Conservation (phyloP, 2,888 invertebrate species). For the Podabrus alpinus region DNA sequence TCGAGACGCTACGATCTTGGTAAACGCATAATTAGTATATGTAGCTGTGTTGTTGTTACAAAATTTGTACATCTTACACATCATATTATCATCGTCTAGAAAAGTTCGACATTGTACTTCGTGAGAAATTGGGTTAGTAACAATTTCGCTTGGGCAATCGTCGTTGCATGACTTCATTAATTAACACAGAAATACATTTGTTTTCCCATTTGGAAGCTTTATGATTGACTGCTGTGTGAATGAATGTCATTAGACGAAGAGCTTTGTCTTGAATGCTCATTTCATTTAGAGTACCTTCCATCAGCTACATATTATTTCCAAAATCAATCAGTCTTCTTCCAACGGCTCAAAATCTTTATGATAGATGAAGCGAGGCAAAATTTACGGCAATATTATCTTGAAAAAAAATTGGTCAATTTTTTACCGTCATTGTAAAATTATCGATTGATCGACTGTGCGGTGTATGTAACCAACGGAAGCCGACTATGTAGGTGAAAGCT, state of each 20-base stretch:
- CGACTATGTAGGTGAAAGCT: neutral
- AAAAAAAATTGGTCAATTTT: neutral
- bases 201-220: neutral
- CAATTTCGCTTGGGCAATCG: neutral
- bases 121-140: neutral
- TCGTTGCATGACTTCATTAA: neutral
- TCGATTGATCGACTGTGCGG: neutral
- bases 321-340: neutral
- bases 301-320: neutral
- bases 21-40: conserved; percentile 16
- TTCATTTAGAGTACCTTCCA: no score
- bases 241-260: neutral
- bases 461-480: neutral
- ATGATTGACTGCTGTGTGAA: neutral
- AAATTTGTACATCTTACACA: neutral
- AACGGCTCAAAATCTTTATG: neutral
- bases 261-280: neutral
- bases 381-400: neutral
- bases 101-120: neutral
- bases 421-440: neutral
- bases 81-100: no score
- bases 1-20: neutral
- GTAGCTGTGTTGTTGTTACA: neutral
- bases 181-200: neutral
- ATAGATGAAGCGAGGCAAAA: neutral